These are phyloP conservation scores for Botrylloides violaceus DNA, from an alignment of 23 tunicate species.

Conservation along the genomic window DNA sequence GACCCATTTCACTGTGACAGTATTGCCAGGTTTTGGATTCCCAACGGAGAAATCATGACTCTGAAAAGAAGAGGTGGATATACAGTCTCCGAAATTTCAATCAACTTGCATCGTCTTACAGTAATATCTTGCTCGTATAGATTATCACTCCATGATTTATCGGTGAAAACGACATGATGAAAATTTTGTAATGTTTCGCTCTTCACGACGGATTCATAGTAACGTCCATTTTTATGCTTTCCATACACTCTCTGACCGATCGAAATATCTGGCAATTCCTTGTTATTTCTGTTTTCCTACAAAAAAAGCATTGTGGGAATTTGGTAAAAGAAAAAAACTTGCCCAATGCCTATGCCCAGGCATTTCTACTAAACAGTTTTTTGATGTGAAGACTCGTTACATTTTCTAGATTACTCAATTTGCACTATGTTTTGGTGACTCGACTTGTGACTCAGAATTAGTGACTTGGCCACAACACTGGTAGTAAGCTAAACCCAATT, in stretches of 20 bases:
- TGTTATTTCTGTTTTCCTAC: conserved; percentile 1
- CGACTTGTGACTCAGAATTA: no score
- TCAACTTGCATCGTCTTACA: conserved; percentile 37
- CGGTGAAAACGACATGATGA: conserved; percentile 56
- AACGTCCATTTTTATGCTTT: conserved; percentile 48
- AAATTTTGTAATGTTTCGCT: conserved; percentile 34
- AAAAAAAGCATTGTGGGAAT: not conserved
- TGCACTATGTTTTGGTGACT: no score
- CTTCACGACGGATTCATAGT: conserved; percentile 28
- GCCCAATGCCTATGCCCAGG: not conserved
- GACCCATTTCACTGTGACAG: conserved; percentile 61
- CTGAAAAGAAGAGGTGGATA: conserved; percentile 12
- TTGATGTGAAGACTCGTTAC: not conserved
- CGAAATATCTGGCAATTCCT: conserved; percentile 8
- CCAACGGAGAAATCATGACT: conserved; percentile 43
- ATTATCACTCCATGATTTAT: conserved; percentile 81
- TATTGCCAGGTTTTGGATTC: conserved; percentile 31
- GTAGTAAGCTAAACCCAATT: no score
- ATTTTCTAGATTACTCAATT: no score
- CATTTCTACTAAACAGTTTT: not conserved
- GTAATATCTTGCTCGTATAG: conserved; percentile 54
- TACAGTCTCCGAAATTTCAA: not conserved
- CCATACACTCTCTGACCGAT: conserved; percentile 43
- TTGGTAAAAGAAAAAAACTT: no score
- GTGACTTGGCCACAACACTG: no score